A percentile compares a stretch with the other conserved stretches of the same genome.
Evolutionary conservation across 2,113 vertebrate species (phyloP).

Genomic region (Mystacornis crossleyi): DNA sequence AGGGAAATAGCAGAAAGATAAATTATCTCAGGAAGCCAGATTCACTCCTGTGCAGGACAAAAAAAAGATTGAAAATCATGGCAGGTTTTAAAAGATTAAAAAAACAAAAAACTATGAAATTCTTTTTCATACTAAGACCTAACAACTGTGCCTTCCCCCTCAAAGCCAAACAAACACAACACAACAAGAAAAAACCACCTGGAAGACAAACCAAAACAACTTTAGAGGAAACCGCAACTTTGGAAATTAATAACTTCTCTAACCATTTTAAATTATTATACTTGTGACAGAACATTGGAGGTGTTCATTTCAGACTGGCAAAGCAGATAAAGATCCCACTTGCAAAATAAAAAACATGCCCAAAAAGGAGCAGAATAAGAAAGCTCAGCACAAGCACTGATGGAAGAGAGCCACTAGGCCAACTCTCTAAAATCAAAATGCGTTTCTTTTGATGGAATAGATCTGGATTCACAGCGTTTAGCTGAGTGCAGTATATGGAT

Average conservation of each 20-base stretch:
- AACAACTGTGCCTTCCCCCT: not conserved
- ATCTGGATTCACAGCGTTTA: not conserved
- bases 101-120: not conserved
- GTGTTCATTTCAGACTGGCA: not conserved
- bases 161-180: not conserved
- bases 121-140: no score
- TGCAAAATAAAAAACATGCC: not conserved
- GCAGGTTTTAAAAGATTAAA: not conserved
- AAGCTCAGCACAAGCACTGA: not conserved
- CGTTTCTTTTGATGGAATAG: not conserved
- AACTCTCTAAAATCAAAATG: not conserved
- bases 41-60: not conserved
- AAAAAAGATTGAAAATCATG: not conserved
- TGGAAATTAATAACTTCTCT: not conserved
- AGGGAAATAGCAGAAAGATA: slow-evolving; percentile 33
- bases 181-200: not conserved
- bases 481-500: not conserved
- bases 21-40: slow-evolving; percentile 40
- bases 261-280: not conserved
- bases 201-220: not conserved
- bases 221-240: not conserved
- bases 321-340: not conserved
- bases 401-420: not conserved
- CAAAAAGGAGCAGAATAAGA: not conserved
- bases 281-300: not conserved